Evolutionary conservation across 2,113 vertebrate genomes (phyloP), one percentile per base, ranked within the genome.

Genomic region (Petaurus breviceps): DNA sequence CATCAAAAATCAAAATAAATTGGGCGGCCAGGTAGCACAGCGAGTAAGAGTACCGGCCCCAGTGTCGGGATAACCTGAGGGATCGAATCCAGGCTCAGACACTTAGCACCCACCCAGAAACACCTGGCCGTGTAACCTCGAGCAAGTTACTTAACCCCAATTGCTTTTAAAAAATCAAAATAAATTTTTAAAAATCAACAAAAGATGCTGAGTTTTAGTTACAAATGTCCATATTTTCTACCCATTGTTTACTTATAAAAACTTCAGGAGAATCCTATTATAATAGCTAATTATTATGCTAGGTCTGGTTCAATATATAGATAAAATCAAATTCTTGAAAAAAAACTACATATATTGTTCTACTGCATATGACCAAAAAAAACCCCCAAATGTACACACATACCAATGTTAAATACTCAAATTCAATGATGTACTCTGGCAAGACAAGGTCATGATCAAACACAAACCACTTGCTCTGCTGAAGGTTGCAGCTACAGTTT

Each of bases 371-470:
- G 92, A 96, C 47, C 47, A 97, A 94, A 94, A 95, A 96, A 94
- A 90, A 90, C 94, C 47, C 47, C 47, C 54, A 95, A 3, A 31
- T 90, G 31, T n/a, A n/a, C 94, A 51, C 93, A 92, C 97, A 51
- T 97, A 99, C 99, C 98, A 95, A 92, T 6, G 98, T 98, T 96
- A 98, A 28, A 26, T 99, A 99, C 95, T 99, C 98, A 98, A 99
- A 99, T 96, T 99, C 98, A 91, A 99, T 97, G 50, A 99, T 55
- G 97, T 99, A 99, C 97, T 99, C 99, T 26, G 99, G 99, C 96
- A 99, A 97, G 94, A 99, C 97, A 24, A 99, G 98, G 31, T 99
- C 99, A 93, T 98, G 98, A 92, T 99, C 99, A 96, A 99, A 99
- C 93, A 99, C 97, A 98, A 99, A 99, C 99, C 99, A 99, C 97